Evolutionary conservation across 2,888 invertebrate genomes (phyloP).

Genomic region (Dicycla oo): DNA sequence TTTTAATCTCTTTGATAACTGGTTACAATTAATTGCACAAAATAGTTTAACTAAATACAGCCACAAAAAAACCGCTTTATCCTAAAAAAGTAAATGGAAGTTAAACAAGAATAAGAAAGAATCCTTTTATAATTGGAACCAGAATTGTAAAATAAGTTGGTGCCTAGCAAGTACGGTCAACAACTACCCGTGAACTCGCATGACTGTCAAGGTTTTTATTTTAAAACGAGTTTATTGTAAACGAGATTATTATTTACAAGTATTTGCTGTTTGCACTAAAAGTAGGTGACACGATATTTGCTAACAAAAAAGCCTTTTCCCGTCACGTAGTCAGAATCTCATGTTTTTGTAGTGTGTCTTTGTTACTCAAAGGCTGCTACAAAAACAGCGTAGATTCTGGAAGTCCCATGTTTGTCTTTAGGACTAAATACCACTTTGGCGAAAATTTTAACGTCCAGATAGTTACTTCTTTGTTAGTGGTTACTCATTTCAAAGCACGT

Average conservation of each 20-base stretch:
- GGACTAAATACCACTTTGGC: not conserved
- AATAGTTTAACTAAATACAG: constrained; percentile 17
- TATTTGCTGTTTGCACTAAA: constrained; percentile 32
- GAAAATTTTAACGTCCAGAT: not conserved
- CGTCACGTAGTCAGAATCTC: not conserved
- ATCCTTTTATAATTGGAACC: constrained; percentile 9
- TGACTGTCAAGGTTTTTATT: constrained; percentile 47
- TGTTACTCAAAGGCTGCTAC: not conserved
- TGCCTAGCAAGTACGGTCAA: constrained; percentile 13
- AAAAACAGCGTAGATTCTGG: not conserved
- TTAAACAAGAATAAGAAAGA: constrained; percentile 13
- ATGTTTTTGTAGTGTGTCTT: constrained; percentile 2
- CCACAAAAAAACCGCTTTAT: not conserved
- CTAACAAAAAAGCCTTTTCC: not conserved
- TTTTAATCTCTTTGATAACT: no score
- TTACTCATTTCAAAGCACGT: not conserved
- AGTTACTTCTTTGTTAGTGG: not conserved
- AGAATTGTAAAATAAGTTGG: constrained; percentile 9
- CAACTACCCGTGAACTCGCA: constrained; percentile 48
- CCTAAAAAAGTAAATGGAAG: constrained; percentile 8
- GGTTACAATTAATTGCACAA: constrained; percentile 1
- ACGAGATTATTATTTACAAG: constrained; percentile 36
- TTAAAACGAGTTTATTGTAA: constrained; percentile 43
- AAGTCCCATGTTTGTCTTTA: not conserved
- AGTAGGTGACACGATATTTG: constrained; percentile 19